Evolutionary conservation across 1,140 invertebrate genomes (phyloP), one percentile per base, ranked within the genome.

Genomic region (Saccostrea glomerata): DNA sequence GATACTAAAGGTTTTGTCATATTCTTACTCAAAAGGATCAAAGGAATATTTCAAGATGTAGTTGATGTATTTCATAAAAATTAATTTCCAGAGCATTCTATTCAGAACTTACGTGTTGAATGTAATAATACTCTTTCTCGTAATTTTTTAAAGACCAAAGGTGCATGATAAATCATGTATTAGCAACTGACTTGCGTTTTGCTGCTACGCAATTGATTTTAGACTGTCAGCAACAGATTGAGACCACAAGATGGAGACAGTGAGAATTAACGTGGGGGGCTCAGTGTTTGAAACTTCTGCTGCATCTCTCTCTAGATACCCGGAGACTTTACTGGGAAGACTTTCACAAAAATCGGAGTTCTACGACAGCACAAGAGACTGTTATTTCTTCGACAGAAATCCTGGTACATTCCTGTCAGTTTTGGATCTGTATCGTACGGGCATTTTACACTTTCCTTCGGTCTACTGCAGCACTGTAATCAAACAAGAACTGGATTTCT

Each of bases 361-460:
- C 47, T 89, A 87, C 47, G 82, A 87, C 58, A 40, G 85, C 40
- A 86, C 66, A n/a, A 82, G 36, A 82, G 30, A 87, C 9, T 82
- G 56, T 15, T 89, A 83, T 23, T 89, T 87, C 54, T 89, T 89
- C 40, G 86, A 89, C 84, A 89, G 86, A 82, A 89, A 89, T 87
- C 89, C 89, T n/a, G 66, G 85, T 5, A 66, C 87, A 20, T 89
- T 89, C 20, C 66, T 77, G 9, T 77, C 63, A 0, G 63, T 89
- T 20, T 36, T 89, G 15, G 89, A 87, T 36, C 82, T 87, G 9
- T 89, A 89, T 54, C 56, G 89, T 17, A 89, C 82, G 58, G 89
- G 86, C 2, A 20, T 40, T 1, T 47, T 89, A 13, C 86, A 89
- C 77, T 73, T 89, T 17, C 89, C 89, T 6, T 56, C 40, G 6